These are phyloP conservation scores for Sympetrum striolatum DNA, from an alignment of 2,888 invertebrate species.

Conservation along the genomic window DNA sequence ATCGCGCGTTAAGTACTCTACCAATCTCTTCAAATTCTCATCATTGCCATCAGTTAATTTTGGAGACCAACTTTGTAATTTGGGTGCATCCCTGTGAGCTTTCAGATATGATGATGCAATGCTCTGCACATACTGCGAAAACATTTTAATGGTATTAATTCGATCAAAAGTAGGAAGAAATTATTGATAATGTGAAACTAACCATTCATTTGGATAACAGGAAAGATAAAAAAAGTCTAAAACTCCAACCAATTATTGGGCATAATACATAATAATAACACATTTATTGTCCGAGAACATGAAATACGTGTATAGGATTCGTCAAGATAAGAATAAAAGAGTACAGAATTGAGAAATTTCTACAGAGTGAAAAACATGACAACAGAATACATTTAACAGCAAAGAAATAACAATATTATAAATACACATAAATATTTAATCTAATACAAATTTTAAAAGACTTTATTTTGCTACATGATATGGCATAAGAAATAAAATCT, in stretches of 20 bases:
- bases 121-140: background rate
- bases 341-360: too few relatives aligned
- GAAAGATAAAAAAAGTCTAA: background rate
- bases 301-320: too few relatives aligned
- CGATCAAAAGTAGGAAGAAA: background rate
- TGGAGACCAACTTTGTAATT: background rate
- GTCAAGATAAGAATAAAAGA: too few relatives aligned
- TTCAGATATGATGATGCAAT: background rate
- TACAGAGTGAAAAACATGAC: too few relatives aligned
- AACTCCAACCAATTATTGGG: background rate
- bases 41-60: background rate
- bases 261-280: background rate
- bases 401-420: too few relatives aligned
- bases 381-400: too few relatives aligned
- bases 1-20: background rate
- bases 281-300: too few relatives aligned
- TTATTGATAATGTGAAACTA: background rate
- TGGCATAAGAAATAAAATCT: too few relatives aligned
- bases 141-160: background rate
- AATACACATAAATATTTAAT: too few relatives aligned
- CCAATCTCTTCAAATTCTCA: background rate
- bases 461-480: too few relatives aligned
- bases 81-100: background rate
- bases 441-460: too few relatives aligned
- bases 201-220: background rate